Base-by-base conservation (phyloP, 2,113 vertebrate genomes). In the Cyprinodon variegatus region DNA sequence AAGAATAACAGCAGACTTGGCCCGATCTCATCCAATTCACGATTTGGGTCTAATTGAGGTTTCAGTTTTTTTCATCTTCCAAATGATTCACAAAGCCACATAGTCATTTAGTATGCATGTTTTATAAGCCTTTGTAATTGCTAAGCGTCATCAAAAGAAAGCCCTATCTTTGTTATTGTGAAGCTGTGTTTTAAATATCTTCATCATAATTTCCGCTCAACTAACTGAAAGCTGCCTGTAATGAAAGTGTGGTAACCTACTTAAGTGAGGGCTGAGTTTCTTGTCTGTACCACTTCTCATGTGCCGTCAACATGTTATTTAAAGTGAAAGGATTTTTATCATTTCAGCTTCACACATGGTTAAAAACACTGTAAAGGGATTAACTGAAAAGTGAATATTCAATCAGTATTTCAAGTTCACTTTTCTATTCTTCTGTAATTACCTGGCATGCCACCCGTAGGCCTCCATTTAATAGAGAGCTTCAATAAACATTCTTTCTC, bases 401-500 rank as follows among this genome's bases (percentile, higher is more conserved):
- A 89, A 86, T 90, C 87, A 84, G 79, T 79, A 64, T 88, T 87
- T 78, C 68, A 64, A 79, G 74, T 76, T 50, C 78, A 78, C 81
- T 83, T 67, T 83, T 78, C 37, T 57, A 67, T 41, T 72, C 74
- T 85, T 48, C 11, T 84, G 74, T 86, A 90, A 92, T 90, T 90
- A 90, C 89, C 88, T 93, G 86, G 68, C 74, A 84, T 83, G 85
- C 77, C 78, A 88, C 89, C 85, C 78, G 57, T 69, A 86, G 79
- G 74, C 79, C 67, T 82, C 79, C 74, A 72, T 75, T 84, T 67
- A 84, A 86, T 80, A 87, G 86, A 91, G 87, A 84, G 88, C 83
- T 85, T 86, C 74, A 83, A 81, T 80, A 89, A 90, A 91, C 88
- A 89, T 87, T 68, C 75, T 92, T 91, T 82, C 76, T 89, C 76